phyloP scores from a whole-genome alignment of 2,113 vertebrate species.

The Daubentonia madagascariensis region DNA sequence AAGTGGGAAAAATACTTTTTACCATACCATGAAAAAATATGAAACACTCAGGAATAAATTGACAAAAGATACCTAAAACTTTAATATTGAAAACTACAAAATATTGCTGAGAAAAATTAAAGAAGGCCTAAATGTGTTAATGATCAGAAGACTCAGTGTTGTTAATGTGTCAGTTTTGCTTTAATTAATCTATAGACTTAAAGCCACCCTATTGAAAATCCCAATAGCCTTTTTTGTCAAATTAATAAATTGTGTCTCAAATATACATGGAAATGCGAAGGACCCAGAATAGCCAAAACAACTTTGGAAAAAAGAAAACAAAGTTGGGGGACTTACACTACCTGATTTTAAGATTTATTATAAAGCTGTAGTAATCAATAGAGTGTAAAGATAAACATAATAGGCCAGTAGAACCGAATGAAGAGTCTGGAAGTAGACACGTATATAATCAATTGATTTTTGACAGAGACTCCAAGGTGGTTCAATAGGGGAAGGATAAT shows the following conservation, averaged over 20 bases:
- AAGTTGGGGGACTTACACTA: not conserved
- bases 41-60: not conserved
- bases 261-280: not conserved
- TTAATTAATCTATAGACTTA: not conserved
- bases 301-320: not conserved
- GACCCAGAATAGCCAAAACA: not conserved
- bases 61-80: not conserved
- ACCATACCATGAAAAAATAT: not conserved
- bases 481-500: not conserved
- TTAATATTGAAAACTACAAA: not conserved
- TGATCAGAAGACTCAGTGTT: not conserved
- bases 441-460: not conserved
- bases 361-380: not conserved
- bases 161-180: not conserved
- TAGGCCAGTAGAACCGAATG: not conserved
- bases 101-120: not conserved
- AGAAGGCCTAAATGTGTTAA: not conserved
- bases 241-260: not conserved
- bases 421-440: not conserved
- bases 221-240: not conserved
- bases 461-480: not conserved
- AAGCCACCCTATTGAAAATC: not conserved
- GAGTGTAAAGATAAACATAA: not conserved
- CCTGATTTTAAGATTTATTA: not conserved
- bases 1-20: not conserved